Conservation (phyloP, 2,797 vertebrate species). For the Apogon hyalosoma region DNA sequence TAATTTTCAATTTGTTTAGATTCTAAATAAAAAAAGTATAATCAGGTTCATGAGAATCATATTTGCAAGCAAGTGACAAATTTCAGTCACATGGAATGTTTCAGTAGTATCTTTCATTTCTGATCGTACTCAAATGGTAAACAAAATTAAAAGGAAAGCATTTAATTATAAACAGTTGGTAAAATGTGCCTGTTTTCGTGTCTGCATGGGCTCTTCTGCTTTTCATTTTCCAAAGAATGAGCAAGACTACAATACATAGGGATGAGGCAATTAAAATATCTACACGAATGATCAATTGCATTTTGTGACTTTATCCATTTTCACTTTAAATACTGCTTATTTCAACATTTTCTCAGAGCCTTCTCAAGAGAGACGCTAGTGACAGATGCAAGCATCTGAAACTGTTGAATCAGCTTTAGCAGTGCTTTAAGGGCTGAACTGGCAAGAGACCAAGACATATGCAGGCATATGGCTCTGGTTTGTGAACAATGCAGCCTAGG, state of each 20-base stretch:
- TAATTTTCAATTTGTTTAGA: constrained; percentile 1
- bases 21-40: constrained; percentile 1
- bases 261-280: too few species aligned
- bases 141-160: background rate
- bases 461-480: background rate
- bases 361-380: background rate
- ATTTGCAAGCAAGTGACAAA: background rate
- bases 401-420: constrained; percentile 9
- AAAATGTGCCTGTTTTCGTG: background rate
- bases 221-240: too few species aligned
- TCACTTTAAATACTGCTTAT: too few species aligned
- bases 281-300: too few species aligned
- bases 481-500: background rate
- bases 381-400: constrained; percentile 4
- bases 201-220: too few species aligned
- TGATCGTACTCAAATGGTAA: constrained; percentile 6
- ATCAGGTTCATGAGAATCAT: background rate
- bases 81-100: background rate
- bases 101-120: constrained; percentile 9
- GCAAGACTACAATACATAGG: too few species aligned
- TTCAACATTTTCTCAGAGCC: too few species aligned
- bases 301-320: too few species aligned
- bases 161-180: background rate
- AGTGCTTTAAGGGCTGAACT: background rate
- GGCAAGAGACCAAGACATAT: background rate